Conservation (phyloP, 2,888 invertebrate genomes). For the Amphipoea lucens region DNA sequence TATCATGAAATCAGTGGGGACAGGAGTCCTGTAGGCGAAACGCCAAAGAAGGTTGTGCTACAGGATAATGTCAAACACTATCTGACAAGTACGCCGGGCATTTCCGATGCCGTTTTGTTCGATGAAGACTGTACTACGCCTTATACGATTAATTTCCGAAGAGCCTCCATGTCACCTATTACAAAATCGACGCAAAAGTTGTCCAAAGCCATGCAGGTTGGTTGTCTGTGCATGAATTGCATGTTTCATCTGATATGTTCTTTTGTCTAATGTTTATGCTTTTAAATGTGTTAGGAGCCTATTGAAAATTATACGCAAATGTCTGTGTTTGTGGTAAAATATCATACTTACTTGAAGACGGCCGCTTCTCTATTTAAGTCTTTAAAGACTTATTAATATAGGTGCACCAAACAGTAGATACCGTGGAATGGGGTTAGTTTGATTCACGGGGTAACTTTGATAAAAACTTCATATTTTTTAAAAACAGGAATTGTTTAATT, state of each 20-base stretch:
- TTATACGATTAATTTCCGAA: conserved; percentile 87
- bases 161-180: conserved; percentile 96
- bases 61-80: conserved; percentile 77
- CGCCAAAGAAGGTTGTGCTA: conserved; percentile 77
- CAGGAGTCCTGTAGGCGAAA: conserved; percentile 67
- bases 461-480: no score
- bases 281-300: conserved; percentile 36
- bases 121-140: conserved; percentile 84
- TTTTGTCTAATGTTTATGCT: conserved; percentile 40
- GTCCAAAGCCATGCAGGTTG: conserved; percentile 97
- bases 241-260: conserved; percentile 53
- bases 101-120: conserved; percentile 75
- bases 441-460: no score
- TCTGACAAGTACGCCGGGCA: conserved; percentile 87
- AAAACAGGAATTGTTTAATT: no score
- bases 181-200: conserved; percentile 96
- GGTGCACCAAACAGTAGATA: background rate
- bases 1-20: conserved; percentile 60
- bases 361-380: background rate
- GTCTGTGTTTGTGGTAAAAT: background rate
- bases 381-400: no score
- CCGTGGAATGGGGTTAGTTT: no score
- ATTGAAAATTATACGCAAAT: no score
- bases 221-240: conserved; percentile 69
- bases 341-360: background rate